Conservation (phyloP, 2,797 vertebrate genomes). For the Lacerta viridis region DNA sequence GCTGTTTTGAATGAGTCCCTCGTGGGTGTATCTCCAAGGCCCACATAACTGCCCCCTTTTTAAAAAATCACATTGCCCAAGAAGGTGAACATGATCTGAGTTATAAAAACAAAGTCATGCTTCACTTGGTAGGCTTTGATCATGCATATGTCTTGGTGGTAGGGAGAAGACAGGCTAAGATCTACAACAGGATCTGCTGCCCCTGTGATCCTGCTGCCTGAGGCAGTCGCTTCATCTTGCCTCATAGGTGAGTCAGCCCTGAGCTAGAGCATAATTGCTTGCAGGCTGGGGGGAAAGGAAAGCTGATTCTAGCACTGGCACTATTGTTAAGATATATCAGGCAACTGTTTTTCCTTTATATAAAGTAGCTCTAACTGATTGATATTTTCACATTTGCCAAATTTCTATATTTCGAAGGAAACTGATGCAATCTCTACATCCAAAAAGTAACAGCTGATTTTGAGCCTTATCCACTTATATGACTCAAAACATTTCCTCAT, state of each 20-base stretch:
- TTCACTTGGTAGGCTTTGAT: background rate
- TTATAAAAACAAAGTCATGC: background rate
- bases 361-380: background rate
- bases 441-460: background rate
- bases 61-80: background rate
- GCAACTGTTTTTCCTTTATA: background rate
- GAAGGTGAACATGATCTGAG: background rate
- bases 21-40: background rate
- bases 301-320: background rate
- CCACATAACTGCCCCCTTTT: background rate
- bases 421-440: background rate
- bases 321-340: background rate
- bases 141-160: background rate
- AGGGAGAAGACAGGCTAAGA: background rate
- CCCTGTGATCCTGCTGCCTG: background rate
- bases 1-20: background rate
- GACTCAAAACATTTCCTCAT: slow-evolving; percentile 51
- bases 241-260: too few relatives aligned
- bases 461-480: slow-evolving; percentile 23
- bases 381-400: background rate
- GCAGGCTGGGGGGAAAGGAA: background rate
- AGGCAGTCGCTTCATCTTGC: background rate
- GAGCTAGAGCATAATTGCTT: background rate
- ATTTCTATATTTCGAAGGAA: background rate
- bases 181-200: too few relatives aligned